Percentiles rank a stretch among this genome's conserved stretches.
phyloP scores from a whole-genome alignment of 1,140 invertebrate genomes.

The Drosophila yakuba region DNA sequence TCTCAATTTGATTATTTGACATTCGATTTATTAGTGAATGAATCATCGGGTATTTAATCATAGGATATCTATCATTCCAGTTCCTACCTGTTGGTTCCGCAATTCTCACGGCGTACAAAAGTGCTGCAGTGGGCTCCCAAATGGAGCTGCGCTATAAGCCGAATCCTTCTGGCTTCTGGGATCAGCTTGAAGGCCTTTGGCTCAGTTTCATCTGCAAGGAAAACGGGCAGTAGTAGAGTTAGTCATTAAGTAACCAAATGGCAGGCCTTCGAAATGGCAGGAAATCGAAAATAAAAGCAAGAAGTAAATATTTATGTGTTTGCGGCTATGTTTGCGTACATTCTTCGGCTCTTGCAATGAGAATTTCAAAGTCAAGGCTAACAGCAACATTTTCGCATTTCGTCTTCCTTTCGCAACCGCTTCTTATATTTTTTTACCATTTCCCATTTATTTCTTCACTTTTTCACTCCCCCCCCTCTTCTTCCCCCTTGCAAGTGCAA shows the following conservation, averaged over 20 bases:
- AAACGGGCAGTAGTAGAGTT: neutral
- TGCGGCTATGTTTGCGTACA: slow-evolving; percentile 30
- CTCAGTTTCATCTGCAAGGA: slow-evolving; percentile 34
- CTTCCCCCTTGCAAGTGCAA: slow-evolving; percentile 47
- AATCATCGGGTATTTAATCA: too few species aligned
- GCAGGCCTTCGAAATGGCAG: too few species aligned
- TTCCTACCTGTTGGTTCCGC: slow-evolving; percentile 73
- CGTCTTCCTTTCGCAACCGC: slow-evolving; percentile 31
- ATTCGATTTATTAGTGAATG: too few species aligned
- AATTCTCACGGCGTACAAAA: slow-evolving; percentile 75
- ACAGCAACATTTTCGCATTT: slow-evolving; percentile 59
- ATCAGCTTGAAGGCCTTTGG: slow-evolving; percentile 6
- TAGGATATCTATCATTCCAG: too few species aligned
- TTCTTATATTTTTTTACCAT: slow-evolving; percentile 11
- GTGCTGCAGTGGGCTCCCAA: slow-evolving; percentile 52
- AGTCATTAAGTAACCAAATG: slow-evolving; percentile 19
- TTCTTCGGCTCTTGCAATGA: slow-evolving; percentile 66
- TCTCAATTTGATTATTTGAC: too few species aligned
- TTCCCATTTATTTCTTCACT: neutral
- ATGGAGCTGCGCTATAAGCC: slow-evolving; percentile 12
- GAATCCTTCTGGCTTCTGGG: slow-evolving; percentile 1
- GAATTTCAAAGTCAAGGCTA: slow-evolving; percentile 81
- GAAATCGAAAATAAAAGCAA: slow-evolving; percentile 42
- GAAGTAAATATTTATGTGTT: slow-evolving; percentile 10
- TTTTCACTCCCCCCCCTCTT: neutral